Evolutionary conservation across 2,797 vertebrate genomes (phyloP).

Genomic region (Myotis daubentonii): DNA sequence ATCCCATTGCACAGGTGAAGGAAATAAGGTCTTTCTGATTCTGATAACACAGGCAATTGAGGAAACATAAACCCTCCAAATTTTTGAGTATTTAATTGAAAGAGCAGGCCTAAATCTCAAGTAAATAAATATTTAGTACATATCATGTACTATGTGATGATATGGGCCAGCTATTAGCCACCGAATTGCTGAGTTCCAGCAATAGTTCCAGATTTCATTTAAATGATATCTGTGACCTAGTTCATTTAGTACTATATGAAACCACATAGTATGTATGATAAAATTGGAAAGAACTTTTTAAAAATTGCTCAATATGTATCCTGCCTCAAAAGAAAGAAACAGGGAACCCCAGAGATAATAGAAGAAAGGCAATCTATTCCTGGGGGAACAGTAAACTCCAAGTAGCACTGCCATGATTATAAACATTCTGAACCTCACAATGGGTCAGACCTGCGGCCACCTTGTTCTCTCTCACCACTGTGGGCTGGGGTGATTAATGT

Average conservation of each 20-base stretch:
- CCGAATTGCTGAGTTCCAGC: no score
- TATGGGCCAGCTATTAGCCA: no score
- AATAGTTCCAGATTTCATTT: no score
- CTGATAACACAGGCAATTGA: not conserved
- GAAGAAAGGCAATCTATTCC: not conserved
- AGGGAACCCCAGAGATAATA: not conserved
- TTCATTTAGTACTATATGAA: not conserved
- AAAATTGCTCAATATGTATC: not conserved
- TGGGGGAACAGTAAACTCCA: not conserved
- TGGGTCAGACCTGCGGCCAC: not conserved
- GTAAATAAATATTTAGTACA: not conserved
- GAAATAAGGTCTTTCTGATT: constrained; percentile 41
- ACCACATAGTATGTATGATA: not conserved
- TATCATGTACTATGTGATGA: not conserved
- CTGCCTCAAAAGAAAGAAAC: constrained; percentile 19
- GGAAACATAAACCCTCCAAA: not conserved
- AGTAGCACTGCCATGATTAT: not conserved
- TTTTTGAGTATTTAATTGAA: not conserved
- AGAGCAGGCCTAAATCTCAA: not conserved
- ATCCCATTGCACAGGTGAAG: constrained; percentile 22
- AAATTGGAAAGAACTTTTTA: not conserved
- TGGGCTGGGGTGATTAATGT: no score
- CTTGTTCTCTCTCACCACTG: not conserved
- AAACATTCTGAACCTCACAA: not conserved
- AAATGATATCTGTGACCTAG: no score